phyloP scores from a whole-genome alignment of 2,113 vertebrate genomes.

The Semicossyphus pulcher region DNA sequence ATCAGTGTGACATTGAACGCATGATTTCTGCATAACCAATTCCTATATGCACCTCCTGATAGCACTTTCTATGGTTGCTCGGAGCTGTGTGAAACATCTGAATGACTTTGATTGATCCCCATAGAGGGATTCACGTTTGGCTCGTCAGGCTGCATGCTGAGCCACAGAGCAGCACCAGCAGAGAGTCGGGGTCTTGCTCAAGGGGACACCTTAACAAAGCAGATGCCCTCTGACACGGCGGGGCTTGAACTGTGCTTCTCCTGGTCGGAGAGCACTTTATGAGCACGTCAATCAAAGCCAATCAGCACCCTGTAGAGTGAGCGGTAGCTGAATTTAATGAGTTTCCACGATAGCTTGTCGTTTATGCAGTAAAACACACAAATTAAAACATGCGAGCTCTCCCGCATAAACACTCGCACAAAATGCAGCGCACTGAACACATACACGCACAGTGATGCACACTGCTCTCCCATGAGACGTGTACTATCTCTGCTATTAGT shows the following conservation, averaged over 20 bases:
- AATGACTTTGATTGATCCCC: slow-evolving; percentile 35
- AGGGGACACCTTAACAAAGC: slow-evolving; percentile 31
- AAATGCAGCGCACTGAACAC: neutral
- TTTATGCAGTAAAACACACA: slow-evolving; percentile 22
- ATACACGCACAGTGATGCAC: neutral
- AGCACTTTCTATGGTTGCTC: neutral
- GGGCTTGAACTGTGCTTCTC: slow-evolving; percentile 11
- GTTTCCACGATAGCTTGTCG: slow-evolving; percentile 22
- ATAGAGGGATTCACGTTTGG: slow-evolving; percentile 18
- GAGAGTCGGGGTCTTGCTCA: neutral
- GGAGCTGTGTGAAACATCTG: slow-evolving; percentile 21
- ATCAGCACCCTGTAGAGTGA: neutral
- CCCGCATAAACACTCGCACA: neutral
- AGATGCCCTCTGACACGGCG: slow-evolving; percentile 18
- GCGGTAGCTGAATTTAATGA: slow-evolving; percentile 9
- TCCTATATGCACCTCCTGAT: neutral
- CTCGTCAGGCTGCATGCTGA: slow-evolving; percentile 30
- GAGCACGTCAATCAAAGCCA: slow-evolving; percentile 16
- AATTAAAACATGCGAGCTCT: slow-evolving; percentile 8
- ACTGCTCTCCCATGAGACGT: slow-evolving; percentile 32
- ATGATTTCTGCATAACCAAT: neutral
- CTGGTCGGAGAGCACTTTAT: neutral
- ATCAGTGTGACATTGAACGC: neutral
- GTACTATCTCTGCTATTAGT: slow-evolving; percentile 20
- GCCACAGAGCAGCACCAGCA: slow-evolving; percentile 19